A percentile compares a stretch with the other conserved stretches of the same genome.
Conservation (phyloP, 2,888 invertebrate genomes). For the Fragum whitleyi region DNA sequence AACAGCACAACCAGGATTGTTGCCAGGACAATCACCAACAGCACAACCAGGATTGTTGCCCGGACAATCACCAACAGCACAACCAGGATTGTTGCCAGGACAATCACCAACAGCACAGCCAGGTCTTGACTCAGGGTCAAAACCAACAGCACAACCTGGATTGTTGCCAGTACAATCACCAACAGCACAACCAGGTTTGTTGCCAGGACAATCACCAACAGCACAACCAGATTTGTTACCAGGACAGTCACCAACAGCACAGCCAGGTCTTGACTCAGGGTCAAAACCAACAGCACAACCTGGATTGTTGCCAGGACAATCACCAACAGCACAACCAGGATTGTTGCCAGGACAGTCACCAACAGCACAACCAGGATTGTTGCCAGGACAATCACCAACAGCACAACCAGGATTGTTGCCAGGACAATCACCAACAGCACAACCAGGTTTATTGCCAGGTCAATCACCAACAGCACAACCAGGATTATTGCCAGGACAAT, state of each 20-base stretch:
- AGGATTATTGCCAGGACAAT: constrained; percentile 33
- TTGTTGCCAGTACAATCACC: constrained; percentile 30
- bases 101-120: constrained; percentile 59
- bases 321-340: constrained; percentile 57
- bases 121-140: constrained; percentile 17
- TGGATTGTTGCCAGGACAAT: constrained; percentile 35
- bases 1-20: constrained; percentile 47
- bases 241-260: constrained; percentile 52
- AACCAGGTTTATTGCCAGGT: constrained; percentile 35
- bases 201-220: constrained; percentile 29
- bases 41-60: constrained; percentile 42
- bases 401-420: constrained; percentile 45
- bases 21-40: constrained; percentile 49
- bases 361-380: constrained; percentile 22
- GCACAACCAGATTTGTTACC: constrained; percentile 38
- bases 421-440: constrained; percentile 38
- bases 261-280: constrained; percentile 43
- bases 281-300: constrained; percentile 59
- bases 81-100: constrained; percentile 32
- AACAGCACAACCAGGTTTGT: constrained; percentile 49
- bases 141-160: constrained; percentile 15
- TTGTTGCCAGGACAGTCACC: constrained; percentile 34
- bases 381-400: constrained; percentile 47
- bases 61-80: constrained; percentile 52
- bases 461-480: constrained; percentile 57